Percentiles rank a stretch among this genome's conserved stretches.
phyloP scores from a whole-genome alignment of 1,140 invertebrate species.

The Lamellibrachia luymesi region DNA sequence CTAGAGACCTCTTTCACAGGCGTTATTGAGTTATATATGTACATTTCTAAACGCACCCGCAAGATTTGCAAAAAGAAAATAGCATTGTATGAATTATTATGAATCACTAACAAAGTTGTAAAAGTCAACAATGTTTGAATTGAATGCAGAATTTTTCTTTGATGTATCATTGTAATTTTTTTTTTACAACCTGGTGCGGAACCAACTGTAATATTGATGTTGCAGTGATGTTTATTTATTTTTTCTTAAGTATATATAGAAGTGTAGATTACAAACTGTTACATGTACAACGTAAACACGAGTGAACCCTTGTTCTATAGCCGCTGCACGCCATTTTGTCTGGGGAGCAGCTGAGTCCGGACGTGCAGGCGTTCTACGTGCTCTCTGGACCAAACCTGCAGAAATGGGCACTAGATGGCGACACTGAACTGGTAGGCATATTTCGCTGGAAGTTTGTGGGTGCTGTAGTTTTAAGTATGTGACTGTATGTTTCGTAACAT shows the following conservation, averaged over 20 bases:
- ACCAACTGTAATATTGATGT: background rate
- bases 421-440: background rate
- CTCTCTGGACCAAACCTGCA: constrained; percentile 69
- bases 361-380: constrained; percentile 64
- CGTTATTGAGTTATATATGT: background rate
- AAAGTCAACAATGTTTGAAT: background rate
- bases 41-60: background rate
- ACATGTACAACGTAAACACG: background rate
- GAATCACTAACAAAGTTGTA: background rate
- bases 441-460: background rate
- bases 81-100: background rate
- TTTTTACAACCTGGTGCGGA: background rate
- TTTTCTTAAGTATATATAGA: too few species aligned
- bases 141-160: background rate
- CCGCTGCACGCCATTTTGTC: constrained; percentile 48
- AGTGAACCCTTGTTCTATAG: background rate
- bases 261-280: too few species aligned
- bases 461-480: too few species aligned
- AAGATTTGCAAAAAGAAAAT: background rate
- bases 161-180: background rate
- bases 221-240: background rate
- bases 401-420: constrained; percentile 62
- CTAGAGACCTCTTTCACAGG: too few species aligned
- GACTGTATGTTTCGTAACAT: background rate
- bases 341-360: constrained; percentile 36